Evolutionary conservation across 2,797 vertebrate genomes (phyloP).

Genomic region (Eurystomus glaucurus): DNA sequence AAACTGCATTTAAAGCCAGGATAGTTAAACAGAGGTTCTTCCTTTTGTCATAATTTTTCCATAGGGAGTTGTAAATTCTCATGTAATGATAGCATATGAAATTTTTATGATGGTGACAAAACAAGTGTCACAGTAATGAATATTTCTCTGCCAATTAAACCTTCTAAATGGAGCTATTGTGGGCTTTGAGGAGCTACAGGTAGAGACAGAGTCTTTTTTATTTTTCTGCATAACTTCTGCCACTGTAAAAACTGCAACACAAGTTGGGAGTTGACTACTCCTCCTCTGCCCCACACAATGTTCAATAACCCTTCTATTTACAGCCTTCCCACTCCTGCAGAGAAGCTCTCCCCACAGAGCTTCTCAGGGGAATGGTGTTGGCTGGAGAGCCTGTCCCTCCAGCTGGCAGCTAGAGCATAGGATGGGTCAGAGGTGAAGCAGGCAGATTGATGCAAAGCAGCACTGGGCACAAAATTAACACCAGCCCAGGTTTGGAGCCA

Average conservation of each 20-base stretch:
- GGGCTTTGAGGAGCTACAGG: neutral
- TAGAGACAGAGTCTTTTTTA: neutral
- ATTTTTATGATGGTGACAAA: neutral
- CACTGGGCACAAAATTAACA: neutral
- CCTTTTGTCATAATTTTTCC: neutral
- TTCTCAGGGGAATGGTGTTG: rapidly evolving
- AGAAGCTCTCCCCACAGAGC: neutral
- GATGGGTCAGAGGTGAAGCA: rapidly evolving
- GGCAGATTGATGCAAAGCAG: neutral
- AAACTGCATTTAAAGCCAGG: neutral
- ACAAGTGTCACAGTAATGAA: neutral
- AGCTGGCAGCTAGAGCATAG: neutral
- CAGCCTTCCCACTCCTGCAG: neutral
- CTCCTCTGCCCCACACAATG: rapidly evolving
- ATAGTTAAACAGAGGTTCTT: neutral
- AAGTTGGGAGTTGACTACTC: neutral
- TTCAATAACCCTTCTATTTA: neutral
- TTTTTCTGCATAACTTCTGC: neutral
- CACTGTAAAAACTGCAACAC: neutral
- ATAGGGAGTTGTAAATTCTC: neutral
- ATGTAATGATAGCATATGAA: neutral
- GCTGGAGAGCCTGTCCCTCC: neutral
- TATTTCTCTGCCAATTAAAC: neutral
- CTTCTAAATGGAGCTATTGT: neutral
- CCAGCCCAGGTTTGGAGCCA: neutral